Conservation (phyloP, 2,888 invertebrate genomes). For the Cheilosia scutellata region DNA sequence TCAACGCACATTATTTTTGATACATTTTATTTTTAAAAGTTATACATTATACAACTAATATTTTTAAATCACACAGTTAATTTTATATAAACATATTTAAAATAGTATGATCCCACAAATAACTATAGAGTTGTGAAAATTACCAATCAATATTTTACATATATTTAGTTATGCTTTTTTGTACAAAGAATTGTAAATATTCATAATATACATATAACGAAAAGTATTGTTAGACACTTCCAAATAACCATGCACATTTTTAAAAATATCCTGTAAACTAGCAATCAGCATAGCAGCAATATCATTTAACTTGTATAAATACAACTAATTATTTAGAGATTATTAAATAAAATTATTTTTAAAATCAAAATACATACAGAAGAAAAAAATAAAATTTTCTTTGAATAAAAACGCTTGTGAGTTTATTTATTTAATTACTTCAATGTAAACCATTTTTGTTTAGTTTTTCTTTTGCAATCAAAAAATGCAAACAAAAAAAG, state of each 20-base stretch:
- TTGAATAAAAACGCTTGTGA: conserved; percentile 85
- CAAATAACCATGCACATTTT: conserved; percentile 15
- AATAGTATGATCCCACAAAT: not conserved
- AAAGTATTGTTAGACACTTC: conserved; percentile 22
- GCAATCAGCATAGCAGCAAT: conserved; percentile 21
- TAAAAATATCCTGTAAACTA: conserved; percentile 16
- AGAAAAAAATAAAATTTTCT: conserved; percentile 81
- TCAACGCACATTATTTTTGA: too few relatives aligned
- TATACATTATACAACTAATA: too few relatives aligned
- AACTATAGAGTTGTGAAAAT: conserved; percentile 16
- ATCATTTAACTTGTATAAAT: conserved; percentile 5
- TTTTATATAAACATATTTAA: not conserved
- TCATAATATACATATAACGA: not conserved
- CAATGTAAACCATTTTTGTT: conserved; percentile 1
- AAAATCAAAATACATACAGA: conserved; percentile 55
- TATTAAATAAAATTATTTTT: conserved; percentile 50
- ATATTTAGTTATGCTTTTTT: not conserved
- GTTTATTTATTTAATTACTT: conserved; percentile 77
- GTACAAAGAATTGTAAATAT: conserved; percentile 16
- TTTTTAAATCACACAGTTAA: not conserved
- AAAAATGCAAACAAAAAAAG: conserved; percentile 30
- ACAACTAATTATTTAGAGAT: conserved; percentile 52
- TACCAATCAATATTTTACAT: not conserved
- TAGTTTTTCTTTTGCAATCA: conserved; percentile 30
- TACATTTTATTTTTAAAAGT: too few relatives aligned